Percentiles rank a stretch among this genome's conserved stretches.
Evolutionary conservation across 2,888 invertebrate genomes (phyloP).

Genomic region (Dusona sp.): DNA sequence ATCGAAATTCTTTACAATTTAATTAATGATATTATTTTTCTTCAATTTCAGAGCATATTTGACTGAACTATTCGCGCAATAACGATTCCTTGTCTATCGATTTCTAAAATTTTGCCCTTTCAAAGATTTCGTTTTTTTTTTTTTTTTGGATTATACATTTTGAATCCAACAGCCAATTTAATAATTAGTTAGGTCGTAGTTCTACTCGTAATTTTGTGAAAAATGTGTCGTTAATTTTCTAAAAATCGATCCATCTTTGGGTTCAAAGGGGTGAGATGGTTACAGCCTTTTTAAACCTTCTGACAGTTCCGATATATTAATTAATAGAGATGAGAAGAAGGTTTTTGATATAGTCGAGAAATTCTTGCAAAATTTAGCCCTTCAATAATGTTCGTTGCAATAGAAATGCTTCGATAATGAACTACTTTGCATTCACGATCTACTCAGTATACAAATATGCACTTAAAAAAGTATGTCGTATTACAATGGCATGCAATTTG

Average conservation of each 20-base stretch:
- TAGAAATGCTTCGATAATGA: background rate
- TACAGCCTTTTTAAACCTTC: background rate
- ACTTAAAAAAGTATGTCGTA: background rate
- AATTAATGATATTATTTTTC: background rate
- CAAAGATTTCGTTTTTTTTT: background rate
- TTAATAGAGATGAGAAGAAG: background rate
- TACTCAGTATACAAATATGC: background rate
- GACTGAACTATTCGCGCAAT: no score
- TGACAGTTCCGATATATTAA: background rate
- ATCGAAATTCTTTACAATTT: background rate
- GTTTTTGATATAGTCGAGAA: background rate
- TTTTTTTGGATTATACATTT: no score
- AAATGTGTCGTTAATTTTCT: background rate
- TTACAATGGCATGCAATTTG: background rate
- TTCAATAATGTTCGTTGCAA: background rate
- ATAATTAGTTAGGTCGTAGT: background rate
- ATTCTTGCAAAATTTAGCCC: background rate
- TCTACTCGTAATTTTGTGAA: background rate
- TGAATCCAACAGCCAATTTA: background rate
- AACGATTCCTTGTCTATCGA: no score
- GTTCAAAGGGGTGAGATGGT: background rate
- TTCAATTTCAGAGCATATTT: background rate
- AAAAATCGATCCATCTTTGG: background rate
- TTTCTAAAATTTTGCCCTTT: background rate
- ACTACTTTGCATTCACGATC: slow-evolving; percentile 18